phyloP scores from a whole-genome alignment of 2,113 vertebrate genomes.

The Propithecus coquereli region DNA sequence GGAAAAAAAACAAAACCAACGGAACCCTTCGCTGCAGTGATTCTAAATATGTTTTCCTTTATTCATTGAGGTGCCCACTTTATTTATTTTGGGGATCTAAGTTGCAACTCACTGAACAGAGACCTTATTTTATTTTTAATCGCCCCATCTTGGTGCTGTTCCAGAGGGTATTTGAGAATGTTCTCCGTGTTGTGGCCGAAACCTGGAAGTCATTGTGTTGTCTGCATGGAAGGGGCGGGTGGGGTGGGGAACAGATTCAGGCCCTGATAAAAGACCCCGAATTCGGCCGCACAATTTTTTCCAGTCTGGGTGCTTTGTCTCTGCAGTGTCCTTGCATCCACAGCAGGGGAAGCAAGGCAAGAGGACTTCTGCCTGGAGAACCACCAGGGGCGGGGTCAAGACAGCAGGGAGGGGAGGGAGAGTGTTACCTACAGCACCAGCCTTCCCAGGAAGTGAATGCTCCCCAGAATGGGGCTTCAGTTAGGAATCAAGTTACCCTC shows the following conservation, averaged over 20 bases:
- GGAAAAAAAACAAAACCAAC: not conserved
- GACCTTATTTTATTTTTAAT: not conserved
- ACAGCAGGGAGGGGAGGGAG: no score
- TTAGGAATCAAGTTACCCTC: not conserved
- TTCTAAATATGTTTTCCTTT: no score
- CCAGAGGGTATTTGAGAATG: rapidly evolving
- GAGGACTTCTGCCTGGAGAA: not conserved
- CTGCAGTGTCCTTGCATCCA: no score
- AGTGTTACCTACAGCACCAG: no score
- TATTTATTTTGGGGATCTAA: no score
- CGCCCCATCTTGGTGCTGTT: rapidly evolving
- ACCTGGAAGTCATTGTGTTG: rapidly evolving
- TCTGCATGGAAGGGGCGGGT: rapidly evolving
- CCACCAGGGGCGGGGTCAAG: no score
- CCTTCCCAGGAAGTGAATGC: not conserved
- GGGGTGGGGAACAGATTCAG: rapidly evolving
- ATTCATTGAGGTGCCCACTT: not conserved
- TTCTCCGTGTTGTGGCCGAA: rapidly evolving
- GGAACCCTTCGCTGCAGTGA: no score
- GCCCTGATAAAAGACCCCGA: rapidly evolving
- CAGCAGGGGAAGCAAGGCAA: not conserved
- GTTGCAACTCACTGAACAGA: not conserved
- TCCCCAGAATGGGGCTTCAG: not conserved
- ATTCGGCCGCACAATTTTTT: not conserved
- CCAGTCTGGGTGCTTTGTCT: not conserved